phyloP scores from a whole-genome alignment of 2,113 vertebrate genomes.

The Xiphophorus hellerii region DNA sequence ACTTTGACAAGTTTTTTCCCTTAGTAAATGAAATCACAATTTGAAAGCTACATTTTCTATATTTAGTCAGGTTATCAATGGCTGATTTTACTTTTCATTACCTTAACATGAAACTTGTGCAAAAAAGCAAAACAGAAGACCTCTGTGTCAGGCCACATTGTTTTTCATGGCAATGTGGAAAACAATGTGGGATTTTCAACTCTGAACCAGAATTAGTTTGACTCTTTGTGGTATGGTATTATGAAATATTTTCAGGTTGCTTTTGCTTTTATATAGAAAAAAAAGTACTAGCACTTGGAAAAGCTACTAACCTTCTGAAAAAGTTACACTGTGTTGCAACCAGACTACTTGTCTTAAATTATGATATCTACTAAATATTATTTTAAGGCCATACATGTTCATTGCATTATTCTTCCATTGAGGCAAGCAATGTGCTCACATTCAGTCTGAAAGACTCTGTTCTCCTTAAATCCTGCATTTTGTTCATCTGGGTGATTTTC shows the following conservation, averaged over 20 bases:
- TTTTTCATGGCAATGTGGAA: neutral
- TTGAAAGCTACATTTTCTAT: too few relatives aligned
- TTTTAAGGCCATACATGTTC: conserved; percentile 5
- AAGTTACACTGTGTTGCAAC: neutral
- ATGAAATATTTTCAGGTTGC: neutral
- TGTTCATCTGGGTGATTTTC: conserved; percentile 58
- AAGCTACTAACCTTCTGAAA: neutral
- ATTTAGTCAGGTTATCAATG: too few relatives aligned
- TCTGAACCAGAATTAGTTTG: neutral
- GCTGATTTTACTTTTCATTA: neutral
- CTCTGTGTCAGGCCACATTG: too few relatives aligned
- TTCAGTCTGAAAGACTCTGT: conserved; percentile 47
- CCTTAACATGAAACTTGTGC: neutral
- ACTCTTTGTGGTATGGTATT: neutral
- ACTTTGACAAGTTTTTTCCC: too few relatives aligned
- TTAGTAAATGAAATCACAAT: too few relatives aligned
- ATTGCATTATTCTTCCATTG: conserved; percentile 23
- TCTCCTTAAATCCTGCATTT: conserved; percentile 35
- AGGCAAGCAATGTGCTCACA: conserved; percentile 42
- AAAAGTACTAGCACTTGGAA: neutral
- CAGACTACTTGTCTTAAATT: neutral
- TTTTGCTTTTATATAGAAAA: neutral
- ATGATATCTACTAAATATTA: neutral
- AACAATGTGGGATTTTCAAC: neutral
- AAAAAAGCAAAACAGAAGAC: neutral